Evolutionary conservation across 2,113 vertebrate species (phyloP).

Genomic region (Ceyx cyanopectus): DNA sequence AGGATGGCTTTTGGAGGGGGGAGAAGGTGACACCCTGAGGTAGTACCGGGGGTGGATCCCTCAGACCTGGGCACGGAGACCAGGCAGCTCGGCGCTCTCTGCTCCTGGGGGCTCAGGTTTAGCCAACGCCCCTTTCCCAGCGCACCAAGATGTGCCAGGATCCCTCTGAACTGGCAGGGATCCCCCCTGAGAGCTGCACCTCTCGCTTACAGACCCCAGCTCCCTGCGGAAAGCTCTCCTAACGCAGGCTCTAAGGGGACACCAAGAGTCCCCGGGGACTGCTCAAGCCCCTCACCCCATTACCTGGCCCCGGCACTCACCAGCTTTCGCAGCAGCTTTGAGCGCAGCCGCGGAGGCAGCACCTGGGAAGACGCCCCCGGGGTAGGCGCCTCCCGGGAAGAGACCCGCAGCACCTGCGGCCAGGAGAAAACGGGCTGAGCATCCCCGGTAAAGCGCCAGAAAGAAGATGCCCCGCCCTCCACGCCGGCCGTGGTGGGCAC

Average conservation of each 20-base stretch:
- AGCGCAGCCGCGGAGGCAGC: slow-evolving; percentile 65
- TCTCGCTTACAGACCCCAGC: background rate
- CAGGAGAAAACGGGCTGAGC: background rate
- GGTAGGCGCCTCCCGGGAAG: slow-evolving; percentile 54
- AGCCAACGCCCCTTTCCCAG: background rate
- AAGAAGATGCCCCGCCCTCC: background rate
- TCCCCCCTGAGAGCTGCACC: background rate
- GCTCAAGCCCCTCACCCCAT: rapidly evolving
- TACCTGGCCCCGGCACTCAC: slow-evolving; percentile 49
- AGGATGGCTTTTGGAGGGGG: background rate
- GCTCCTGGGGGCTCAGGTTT: background rate
- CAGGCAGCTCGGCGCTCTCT: background rate
- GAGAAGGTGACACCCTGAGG: background rate
- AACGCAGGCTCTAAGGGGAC: background rate
- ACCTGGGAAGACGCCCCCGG: slow-evolving; percentile 35
- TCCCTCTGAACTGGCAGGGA: rapidly evolving
- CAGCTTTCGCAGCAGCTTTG: slow-evolving; percentile 80
- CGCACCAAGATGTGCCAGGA: rapidly evolving
- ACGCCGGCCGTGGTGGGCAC: rapidly evolving
- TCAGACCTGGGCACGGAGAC: background rate
- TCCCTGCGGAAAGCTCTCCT: background rate
- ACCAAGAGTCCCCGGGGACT: background rate
- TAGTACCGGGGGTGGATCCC: background rate
- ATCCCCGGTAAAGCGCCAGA: background rate
- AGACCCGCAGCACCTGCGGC: background rate